Evolutionary conservation across 2,797 vertebrate species (phyloP), one percentile per base, ranked within the genome.

Genomic region (Alca torda): DNA sequence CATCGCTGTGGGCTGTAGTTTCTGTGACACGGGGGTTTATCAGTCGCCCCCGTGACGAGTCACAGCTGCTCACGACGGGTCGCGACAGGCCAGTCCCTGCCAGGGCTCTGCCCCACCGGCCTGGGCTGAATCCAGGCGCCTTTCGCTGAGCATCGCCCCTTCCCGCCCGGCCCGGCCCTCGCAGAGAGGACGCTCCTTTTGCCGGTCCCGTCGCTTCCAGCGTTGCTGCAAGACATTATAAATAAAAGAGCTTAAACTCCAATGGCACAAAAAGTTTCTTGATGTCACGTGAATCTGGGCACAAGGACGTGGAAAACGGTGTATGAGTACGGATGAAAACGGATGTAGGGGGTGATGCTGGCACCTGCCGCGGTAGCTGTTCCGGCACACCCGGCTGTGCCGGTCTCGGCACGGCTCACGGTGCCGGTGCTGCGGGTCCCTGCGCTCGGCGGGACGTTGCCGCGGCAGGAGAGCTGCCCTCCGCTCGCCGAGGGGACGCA

Each of bases 111-210:
- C 23, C n/a, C 31, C 3, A 1, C 37, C 2, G 8, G 35, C 14
- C 46, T 28, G 48, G 24, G 75, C 31, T 17, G 60, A 16, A 23
- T 28, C 31, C 37, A 30, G 24, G 17, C 7, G 4, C 37, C 7
- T n/a, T 17, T 9, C 5, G 15, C 46, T 8, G 56, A 16, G 33
- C 46, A 16, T 1, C 4, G 16, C 39, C 2, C 2, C 26, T 5
- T 21, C 16, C 59, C 11, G 1, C 39, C 31, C 48, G 16, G 39
- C 33, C 12, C 9, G 2, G 4, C 10, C 54, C 69, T 33, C 13
- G 7, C 0, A 10, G 37, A 2, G 28, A 3, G 5, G 9, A 28
- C 1, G 50, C n/a, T 33, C n/a, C 12, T 39, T n/a, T 23, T 33
- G 59, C n/a, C 50, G 6, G 21, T 7, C 13, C 7, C 5, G 0